Percentiles rank a stretch among this genome's conserved stretches.
These are phyloP conservation scores for Hydrophis major DNA, from an alignment of 2,797 vertebrate genomes.

Conservation along the genomic window DNA sequence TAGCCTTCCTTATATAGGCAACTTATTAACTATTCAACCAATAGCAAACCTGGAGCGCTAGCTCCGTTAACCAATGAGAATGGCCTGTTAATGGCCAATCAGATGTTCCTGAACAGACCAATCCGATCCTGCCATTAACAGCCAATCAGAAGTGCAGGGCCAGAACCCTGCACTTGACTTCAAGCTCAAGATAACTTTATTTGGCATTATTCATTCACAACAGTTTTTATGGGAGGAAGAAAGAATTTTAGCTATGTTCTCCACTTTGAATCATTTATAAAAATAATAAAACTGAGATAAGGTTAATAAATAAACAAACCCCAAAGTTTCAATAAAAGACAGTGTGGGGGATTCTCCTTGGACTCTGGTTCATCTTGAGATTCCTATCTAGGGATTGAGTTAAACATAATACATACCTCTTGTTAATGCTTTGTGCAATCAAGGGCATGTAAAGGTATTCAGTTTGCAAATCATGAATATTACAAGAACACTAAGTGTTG, in stretches of 20 bases:
- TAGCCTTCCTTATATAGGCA: too few species aligned
- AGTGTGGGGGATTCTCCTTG: not conserved
- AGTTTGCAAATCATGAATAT: not conserved
- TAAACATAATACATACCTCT: not conserved
- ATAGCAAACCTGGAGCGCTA: too few species aligned
- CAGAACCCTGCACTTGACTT: too few species aligned
- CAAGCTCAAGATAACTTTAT: too few species aligned
- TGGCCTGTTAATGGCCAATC: too few species aligned
- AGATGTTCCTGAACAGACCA: too few species aligned
- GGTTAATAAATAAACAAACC: not conserved
- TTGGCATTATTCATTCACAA: too few species aligned
- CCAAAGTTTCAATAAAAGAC: not conserved
- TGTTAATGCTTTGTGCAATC: not conserved
- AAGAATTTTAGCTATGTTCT: not conserved
- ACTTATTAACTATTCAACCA: too few species aligned
- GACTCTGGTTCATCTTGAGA: not conserved
- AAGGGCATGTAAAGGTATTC: not conserved
- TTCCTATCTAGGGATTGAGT: not conserved
- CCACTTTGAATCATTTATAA: not conserved
- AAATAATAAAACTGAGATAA: not conserved
- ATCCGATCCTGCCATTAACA: too few species aligned
- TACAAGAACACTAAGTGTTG: not conserved
- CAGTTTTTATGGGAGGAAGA: not conserved
- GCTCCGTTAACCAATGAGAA: too few species aligned
- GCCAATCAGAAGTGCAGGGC: too few species aligned